Conservation (phyloP, 2,888 invertebrate species). For the Nycteola revayana region DNA sequence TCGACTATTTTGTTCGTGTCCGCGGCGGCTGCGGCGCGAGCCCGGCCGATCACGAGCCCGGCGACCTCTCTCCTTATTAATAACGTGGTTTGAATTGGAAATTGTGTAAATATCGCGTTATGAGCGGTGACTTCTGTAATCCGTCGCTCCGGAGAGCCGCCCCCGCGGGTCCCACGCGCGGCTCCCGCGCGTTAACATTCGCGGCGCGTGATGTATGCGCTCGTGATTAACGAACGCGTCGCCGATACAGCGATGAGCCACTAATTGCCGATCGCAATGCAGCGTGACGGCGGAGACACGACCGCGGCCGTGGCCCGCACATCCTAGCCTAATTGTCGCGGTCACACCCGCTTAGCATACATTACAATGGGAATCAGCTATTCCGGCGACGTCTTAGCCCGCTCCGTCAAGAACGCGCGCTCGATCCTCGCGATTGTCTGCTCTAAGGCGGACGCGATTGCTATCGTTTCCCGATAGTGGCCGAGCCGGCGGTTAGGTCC, state of each 20-base stretch:
- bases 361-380: constrained; percentile 72
- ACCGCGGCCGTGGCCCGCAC: constrained; percentile 47
- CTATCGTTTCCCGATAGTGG: constrained; percentile 18
- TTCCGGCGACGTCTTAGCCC: constrained; percentile 59
- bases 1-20: constrained; percentile 68
- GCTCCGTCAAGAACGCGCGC: constrained; percentile 38
- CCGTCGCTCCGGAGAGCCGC: constrained; percentile 21
- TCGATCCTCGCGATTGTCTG: constrained; percentile 25
- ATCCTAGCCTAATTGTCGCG: constrained; percentile 68
- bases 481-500: constrained; percentile 9
- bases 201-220: constrained; percentile 50
- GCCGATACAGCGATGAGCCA: constrained; percentile 50
- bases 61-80: constrained; percentile 65
- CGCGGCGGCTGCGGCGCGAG: constrained; percentile 32
- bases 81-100: constrained; percentile 71
- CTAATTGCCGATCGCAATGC: constrained; percentile 63
- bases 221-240: constrained; percentile 60
- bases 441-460: constrained; percentile 26
- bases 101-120: constrained; percentile 39
- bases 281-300: constrained; percentile 56
- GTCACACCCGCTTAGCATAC: constrained; percentile 69
- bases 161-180: constrained; percentile 25
- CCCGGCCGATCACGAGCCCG: constrained; percentile 52
- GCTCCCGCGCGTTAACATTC: constrained; percentile 42
- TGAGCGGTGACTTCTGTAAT: constrained; percentile 17